phyloP scores from a whole-genome alignment of 2,113 vertebrate genomes.

The Chaetura pelagica region DNA sequence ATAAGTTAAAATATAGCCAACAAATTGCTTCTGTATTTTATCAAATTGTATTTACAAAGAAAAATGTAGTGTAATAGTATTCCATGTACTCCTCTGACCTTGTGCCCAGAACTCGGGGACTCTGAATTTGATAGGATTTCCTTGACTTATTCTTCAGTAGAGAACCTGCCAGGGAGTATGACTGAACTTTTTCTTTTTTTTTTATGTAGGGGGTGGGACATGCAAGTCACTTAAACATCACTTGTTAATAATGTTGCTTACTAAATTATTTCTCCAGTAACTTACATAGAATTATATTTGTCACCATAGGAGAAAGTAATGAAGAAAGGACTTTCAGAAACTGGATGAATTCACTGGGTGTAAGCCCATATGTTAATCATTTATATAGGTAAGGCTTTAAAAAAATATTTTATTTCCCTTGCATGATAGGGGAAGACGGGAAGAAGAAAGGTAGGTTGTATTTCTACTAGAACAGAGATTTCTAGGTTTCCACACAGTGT shows the following conservation, averaged over 20 bases:
- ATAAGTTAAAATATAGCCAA: not conserved
- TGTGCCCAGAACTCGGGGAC: not conserved
- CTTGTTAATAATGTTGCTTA: not conserved
- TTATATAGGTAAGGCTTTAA: constrained; percentile 86
- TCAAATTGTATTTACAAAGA: not conserved
- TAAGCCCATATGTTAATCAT: constrained; percentile 91
- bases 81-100: not conserved
- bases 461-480: not conserved
- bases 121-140: not conserved
- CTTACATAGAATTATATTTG: constrained; percentile 36
- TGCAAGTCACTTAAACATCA: not conserved
- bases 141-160: not conserved
- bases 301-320: constrained; percentile 85
- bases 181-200: not conserved
- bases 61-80: not conserved
- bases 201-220: not conserved
- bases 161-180: not conserved
- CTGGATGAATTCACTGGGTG: constrained; percentile 98
- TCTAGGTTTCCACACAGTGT: not conserved
- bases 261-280: not conserved
- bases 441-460: not conserved
- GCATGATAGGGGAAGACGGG: not conserved
- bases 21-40: not conserved
- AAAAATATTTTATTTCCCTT: not conserved
- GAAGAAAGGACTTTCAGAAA: constrained; percentile 96